Conservation (phyloP, 2,113 vertebrate species). For the Candoia aspera region DNA sequence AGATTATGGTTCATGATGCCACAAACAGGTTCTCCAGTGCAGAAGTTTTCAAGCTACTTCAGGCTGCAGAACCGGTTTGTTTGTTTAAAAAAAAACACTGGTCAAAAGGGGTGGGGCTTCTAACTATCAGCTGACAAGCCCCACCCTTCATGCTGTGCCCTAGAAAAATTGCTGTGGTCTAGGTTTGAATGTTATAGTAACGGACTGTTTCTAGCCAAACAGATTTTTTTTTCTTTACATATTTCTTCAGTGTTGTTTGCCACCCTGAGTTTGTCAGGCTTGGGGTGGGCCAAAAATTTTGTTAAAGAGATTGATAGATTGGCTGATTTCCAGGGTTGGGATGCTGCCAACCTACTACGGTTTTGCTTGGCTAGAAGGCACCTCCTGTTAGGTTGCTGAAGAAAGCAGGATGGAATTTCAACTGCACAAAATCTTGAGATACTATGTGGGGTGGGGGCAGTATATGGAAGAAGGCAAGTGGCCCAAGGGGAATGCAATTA, state of each 20-base stretch:
- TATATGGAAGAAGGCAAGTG: conserved; percentile 1
- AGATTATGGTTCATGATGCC: not conserved
- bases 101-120: not conserved
- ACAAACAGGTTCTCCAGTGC: not conserved
- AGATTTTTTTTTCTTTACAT: no score
- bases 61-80: not conserved
- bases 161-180: no score
- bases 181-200: no score
- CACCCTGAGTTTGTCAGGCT: no score
- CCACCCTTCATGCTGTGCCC: no score
- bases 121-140: not conserved
- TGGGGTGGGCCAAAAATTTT: not conserved
- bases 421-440: not conserved
- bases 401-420: not conserved
- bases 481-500: not conserved
- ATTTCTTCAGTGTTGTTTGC: no score
- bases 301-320: not conserved
- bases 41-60: no score
- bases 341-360: no score
- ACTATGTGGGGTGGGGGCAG: not conserved
- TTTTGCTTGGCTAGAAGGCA: no score
- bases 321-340: no score
- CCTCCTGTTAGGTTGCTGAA: not conserved
- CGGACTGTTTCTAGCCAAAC: no score
- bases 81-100: not conserved